phyloP scores from a whole-genome alignment of 2,888 invertebrate species.

The Eueremaeus valkanovi region DNA sequence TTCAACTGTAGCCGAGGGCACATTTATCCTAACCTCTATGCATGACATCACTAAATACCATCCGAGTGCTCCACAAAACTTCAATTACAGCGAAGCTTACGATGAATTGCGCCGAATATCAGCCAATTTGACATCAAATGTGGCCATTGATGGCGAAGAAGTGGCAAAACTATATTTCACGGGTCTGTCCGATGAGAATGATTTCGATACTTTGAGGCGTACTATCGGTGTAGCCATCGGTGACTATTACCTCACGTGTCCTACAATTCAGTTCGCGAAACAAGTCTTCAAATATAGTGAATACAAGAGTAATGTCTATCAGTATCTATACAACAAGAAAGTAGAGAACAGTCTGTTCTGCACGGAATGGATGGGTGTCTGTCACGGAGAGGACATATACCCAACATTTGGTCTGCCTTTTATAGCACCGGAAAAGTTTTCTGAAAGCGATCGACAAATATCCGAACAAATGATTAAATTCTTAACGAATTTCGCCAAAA shows the following conservation, averaged over 20 bases:
- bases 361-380: conserved; percentile 18
- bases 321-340: conserved; percentile 31
- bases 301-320: conserved; percentile 20
- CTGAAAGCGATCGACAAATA: conserved; percentile 17
- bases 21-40: background rate
- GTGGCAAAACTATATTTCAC: conserved; percentile 30
- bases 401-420: conserved; percentile 32
- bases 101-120: background rate
- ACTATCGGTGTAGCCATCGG: conserved; percentile 28
- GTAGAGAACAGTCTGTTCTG: background rate
- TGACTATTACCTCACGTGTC: conserved; percentile 17
- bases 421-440: background rate
- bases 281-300: background rate
- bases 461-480: conserved; percentile 25
- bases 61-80: background rate
- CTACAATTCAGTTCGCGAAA: conserved; percentile 30
- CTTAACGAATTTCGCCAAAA: conserved; percentile 22
- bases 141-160: background rate
- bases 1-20: conserved; percentile 31
- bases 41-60: background rate
- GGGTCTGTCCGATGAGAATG: background rate
- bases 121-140: background rate
- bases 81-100: background rate
- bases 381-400: conserved; percentile 17
- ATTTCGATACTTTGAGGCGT: background rate